A percentile compares a stretch with the other conserved stretches of the same genome.
Conservation (phyloP, 2,113 vertebrate species). For the Pica pica region DNA sequence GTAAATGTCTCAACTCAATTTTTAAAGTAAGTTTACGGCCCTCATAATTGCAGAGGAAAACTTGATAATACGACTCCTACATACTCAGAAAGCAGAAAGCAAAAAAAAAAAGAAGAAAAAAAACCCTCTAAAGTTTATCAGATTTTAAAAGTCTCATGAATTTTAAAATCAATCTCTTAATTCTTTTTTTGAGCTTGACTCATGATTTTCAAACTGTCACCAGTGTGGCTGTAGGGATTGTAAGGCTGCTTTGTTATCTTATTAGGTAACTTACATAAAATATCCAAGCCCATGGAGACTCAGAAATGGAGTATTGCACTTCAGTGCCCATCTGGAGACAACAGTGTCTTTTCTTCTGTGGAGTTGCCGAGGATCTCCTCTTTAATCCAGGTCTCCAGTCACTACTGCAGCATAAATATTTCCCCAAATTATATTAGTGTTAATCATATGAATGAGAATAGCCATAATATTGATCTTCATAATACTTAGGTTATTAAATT, state of each 20-base stretch:
- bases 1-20: conserved; percentile 49
- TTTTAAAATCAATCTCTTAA: conserved; percentile 56
- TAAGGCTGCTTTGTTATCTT: conserved; percentile 36
- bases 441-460: conserved; percentile 58
- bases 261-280: conserved; percentile 49
- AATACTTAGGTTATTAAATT: conserved; percentile 58
- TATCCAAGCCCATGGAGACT: conserved; percentile 10
- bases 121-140: conserved; percentile 5
- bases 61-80: conserved; percentile 43
- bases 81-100: conserved; percentile 32
- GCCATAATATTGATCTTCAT: conserved; percentile 56
- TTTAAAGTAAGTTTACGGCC: conserved; percentile 45
- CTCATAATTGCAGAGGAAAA: conserved; percentile 57
- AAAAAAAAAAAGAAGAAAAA: background rate
- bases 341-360: background rate
- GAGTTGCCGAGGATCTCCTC: background rate
- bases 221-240: conserved; percentile 44
- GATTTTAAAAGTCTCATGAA: conserved; percentile 61
- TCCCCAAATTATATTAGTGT: conserved; percentile 30
- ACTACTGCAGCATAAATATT: conserved; percentile 36
- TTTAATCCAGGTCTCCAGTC: conserved; percentile 36
- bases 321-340: conserved; percentile 5
- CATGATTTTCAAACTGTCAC: conserved; percentile 56
- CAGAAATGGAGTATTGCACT: background rate
- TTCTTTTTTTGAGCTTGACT: conserved; percentile 55